phyloP scores from a whole-genome alignment of 2,113 vertebrate genomes.

The Lichenostomus cassidix region DNA sequence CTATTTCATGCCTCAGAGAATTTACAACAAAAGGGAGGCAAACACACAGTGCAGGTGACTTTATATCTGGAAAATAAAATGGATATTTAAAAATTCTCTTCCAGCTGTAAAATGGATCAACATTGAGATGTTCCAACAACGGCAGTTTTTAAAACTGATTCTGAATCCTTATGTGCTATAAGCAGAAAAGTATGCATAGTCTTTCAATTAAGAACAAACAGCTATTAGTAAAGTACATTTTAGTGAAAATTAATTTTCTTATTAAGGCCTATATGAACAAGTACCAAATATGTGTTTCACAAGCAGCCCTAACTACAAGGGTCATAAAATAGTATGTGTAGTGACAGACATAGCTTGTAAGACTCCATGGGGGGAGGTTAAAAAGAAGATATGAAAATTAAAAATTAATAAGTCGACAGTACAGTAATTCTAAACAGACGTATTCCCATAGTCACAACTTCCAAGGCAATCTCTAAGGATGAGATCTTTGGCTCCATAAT shows the following conservation, averaged over 20 bases:
- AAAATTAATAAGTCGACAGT: constrained; percentile 26
- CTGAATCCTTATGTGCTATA: neutral
- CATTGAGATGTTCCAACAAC: constrained; percentile 30
- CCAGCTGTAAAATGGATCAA: constrained; percentile 11
- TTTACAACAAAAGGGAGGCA: constrained; percentile 71
- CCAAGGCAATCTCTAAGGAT: neutral
- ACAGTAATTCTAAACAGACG: neutral
- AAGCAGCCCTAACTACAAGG: neutral
- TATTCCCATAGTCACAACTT: neutral
- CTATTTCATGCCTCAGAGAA: constrained; percentile 79
- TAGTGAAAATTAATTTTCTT: neutral
- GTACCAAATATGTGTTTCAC: neutral
- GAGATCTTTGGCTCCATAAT: neutral
- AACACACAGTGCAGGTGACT: constrained; percentile 58
- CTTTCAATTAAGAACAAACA: neutral
- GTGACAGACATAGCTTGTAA: neutral
- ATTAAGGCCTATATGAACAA: constrained; percentile 9
- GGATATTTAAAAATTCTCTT: constrained; percentile 60
- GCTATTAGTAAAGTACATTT: neutral
- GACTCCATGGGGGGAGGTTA: neutral
- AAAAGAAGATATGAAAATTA: constrained; percentile 7
- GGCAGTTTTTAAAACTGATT: constrained; percentile 12
- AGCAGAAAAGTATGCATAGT: neutral
- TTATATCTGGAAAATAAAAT: constrained; percentile 68
- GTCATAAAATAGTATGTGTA: neutral